phyloP scores from a whole-genome alignment of 2,888 invertebrate genomes.

The Cartodere bifasciata region DNA sequence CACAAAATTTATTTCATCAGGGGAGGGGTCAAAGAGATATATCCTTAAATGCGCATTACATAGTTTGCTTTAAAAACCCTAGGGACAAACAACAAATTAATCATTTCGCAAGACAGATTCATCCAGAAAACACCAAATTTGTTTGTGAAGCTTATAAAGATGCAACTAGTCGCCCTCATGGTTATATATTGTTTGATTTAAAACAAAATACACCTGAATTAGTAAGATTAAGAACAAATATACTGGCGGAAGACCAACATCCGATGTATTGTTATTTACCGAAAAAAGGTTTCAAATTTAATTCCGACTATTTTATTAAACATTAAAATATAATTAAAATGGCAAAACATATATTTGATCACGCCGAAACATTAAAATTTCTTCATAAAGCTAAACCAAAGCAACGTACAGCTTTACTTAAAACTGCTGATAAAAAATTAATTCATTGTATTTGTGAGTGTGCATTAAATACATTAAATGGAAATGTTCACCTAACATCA shows the following conservation, averaged over 20 bases:
- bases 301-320: too few relatives aligned
- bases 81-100: slow-evolving; percentile 15
- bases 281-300: slow-evolving; percentile 10
- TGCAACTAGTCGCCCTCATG: slow-evolving; percentile 13
- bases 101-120: slow-evolving; percentile 14
- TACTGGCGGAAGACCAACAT: slow-evolving; percentile 11
- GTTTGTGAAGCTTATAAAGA: slow-evolving; percentile 15
- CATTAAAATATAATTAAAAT: too few relatives aligned
- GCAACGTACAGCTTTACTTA: slow-evolving; percentile 6
- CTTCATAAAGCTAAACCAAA: slow-evolving; percentile 4
- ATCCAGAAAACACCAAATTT: slow-evolving; percentile 14
- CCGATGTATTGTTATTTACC: slow-evolving; percentile 7
- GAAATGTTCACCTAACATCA: slow-evolving; percentile 4
- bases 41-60: slow-evolving; percentile 18
- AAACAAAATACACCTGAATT: slow-evolving; percentile 15
- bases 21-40: slow-evolving; percentile 17
- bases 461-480: slow-evolving; percentile 7
- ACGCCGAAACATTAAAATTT: slow-evolving; percentile 4
- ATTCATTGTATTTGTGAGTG: slow-evolving; percentile 6
- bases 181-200: slow-evolving; percentile 15
- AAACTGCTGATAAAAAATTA: slow-evolving; percentile 1
- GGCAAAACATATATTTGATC: too few relatives aligned
- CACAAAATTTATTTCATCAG: slow-evolving; percentile 18
- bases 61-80: slow-evolving; percentile 17
- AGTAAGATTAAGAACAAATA: slow-evolving; percentile 11